These are phyloP conservation scores for Leptinotarsa juncta DNA, from an alignment of 2,888 invertebrate species.

Conservation along the genomic window DNA sequence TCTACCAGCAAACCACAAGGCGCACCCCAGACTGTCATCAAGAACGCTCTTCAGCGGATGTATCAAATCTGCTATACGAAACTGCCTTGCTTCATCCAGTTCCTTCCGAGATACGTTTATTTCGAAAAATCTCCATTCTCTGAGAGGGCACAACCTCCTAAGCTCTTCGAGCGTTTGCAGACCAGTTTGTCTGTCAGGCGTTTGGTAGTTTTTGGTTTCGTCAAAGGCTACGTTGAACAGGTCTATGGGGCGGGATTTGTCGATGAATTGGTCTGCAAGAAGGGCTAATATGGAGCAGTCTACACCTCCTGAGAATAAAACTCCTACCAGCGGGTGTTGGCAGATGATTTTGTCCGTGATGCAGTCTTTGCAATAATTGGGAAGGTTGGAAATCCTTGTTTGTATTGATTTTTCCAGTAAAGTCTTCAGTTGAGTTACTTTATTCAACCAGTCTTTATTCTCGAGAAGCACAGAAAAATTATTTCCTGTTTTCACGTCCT, in stretches of 20 bases:
- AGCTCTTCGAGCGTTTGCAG: slow-evolving; percentile 78
- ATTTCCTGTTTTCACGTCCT: slow-evolving; percentile 55
- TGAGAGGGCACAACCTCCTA: slow-evolving; percentile 73
- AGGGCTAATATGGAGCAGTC: slow-evolving; percentile 94
- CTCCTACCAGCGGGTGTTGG: slow-evolving; percentile 62
- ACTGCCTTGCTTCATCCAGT: slow-evolving; percentile 70
- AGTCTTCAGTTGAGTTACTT: slow-evolving; percentile 66
- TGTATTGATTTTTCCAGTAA: slow-evolving; percentile 72
- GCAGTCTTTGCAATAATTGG: slow-evolving; percentile 74
- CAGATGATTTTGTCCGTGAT: slow-evolving; percentile 61
- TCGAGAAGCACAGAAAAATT: slow-evolving; percentile 62
- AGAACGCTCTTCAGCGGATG: slow-evolving; percentile 88
- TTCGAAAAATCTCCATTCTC: slow-evolving; percentile 87
- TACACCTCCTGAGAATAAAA: slow-evolving; percentile 96
- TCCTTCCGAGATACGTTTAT: slow-evolving; percentile 79
- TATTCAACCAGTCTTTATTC: slow-evolving; percentile 56
- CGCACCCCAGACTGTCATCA: slow-evolving; percentile 96
- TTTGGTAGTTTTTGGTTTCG: slow-evolving; percentile 70
- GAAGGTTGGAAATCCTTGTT: slow-evolving; percentile 72
- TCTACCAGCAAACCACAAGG: slow-evolving; percentile 95
- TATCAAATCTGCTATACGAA: slow-evolving; percentile 80
- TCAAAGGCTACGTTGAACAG: slow-evolving; percentile 95
- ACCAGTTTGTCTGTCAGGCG: slow-evolving; percentile 89
- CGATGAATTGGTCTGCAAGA: slow-evolving; percentile 78
- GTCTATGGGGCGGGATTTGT: slow-evolving; percentile 80